Evolutionary conservation across 2,113 vertebrate species (phyloP).

Genomic region (Pedionomus torquatus): DNA sequence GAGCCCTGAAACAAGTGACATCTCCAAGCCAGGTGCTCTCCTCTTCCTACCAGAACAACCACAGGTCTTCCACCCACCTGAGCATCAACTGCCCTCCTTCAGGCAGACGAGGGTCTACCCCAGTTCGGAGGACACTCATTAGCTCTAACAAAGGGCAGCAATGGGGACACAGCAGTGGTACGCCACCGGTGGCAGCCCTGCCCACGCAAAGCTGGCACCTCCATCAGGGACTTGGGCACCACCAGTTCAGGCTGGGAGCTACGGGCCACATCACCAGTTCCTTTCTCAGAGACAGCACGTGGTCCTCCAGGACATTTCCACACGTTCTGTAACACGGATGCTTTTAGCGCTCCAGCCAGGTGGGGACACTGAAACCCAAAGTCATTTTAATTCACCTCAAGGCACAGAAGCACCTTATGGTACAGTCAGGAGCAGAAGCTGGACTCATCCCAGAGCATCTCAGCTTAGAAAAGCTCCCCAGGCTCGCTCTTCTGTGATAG

Average conservation of each 20-base stretch:
- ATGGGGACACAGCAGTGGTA: background rate
- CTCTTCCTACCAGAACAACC: background rate
- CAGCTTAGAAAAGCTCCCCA: background rate
- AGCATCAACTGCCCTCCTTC: background rate
- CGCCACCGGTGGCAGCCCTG: background rate
- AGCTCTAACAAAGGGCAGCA: background rate
- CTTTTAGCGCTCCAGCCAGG: background rate
- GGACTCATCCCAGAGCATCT: background rate
- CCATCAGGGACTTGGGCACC: background rate
- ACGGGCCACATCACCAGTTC: background rate
- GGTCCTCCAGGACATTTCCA: background rate
- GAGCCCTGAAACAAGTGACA: background rate
- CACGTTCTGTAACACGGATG: too few relatives aligned
- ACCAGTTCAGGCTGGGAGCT: background rate
- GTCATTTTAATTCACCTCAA: background rate
- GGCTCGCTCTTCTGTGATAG: background rate
- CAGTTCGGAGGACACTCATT: rapidly evolving
- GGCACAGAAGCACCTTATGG: background rate
- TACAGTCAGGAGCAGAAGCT: background rate
- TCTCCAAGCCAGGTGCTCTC: background rate
- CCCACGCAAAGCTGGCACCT: background rate
- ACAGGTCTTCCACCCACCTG: background rate
- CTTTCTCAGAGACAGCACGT: background rate
- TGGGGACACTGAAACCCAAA: background rate
- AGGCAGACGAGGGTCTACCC: background rate